phyloP scores from a whole-genome alignment of 2,113 vertebrate genomes.

The Lonchura striata region DNA sequence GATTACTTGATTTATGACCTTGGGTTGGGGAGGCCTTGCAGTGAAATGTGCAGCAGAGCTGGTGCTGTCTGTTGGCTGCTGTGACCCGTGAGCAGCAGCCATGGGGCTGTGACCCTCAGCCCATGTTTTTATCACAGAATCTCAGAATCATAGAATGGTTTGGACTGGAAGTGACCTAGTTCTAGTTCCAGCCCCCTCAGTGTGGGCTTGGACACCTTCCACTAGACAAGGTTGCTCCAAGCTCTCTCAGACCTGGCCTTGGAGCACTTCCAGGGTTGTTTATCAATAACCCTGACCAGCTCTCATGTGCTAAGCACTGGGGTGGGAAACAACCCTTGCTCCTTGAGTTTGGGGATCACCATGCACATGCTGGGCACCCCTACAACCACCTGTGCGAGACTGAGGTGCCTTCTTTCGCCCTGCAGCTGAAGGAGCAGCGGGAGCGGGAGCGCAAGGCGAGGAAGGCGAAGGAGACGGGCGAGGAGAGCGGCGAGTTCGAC shows the following conservation, averaged over 20 bases:
- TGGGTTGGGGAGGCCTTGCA: neutral
- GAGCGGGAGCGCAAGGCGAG: conserved; percentile 90
- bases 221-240: neutral
- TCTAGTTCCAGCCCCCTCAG: neutral
- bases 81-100: neutral
- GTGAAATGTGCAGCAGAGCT: neutral
- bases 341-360: neutral
- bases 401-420: neutral
- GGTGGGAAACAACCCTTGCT: neutral
- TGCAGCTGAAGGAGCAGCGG: conserved; percentile 93
- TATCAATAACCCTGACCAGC: neutral
- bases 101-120: neutral
- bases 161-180: neutral
- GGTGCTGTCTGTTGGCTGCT: neutral
- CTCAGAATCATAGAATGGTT: neutral
- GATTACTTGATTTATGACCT: neutral
- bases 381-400: neutral
- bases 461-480: conserved; percentile 92
- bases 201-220: neutral
- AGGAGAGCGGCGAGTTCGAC: conserved; percentile 95
- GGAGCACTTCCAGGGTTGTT: neutral
- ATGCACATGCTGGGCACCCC: accelerated
- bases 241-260: accelerated
- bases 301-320: accelerated
- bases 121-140: neutral